phyloP scores from a whole-genome alignment of 2,797 vertebrate genomes.

The Poeciliopsis paucimaculata region DNA sequence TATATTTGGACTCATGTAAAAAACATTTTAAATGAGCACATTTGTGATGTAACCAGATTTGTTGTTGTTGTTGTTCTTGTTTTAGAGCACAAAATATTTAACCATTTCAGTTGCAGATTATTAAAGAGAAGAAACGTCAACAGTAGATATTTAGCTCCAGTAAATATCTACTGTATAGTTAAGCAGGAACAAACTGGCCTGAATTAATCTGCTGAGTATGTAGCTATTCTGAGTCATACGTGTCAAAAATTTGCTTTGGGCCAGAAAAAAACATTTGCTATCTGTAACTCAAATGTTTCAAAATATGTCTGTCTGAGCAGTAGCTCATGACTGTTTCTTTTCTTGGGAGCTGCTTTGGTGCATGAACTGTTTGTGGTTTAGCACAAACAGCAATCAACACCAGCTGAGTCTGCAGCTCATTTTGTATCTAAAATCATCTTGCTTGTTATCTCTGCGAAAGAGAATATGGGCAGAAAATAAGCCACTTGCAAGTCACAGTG shows the following conservation, averaged over 20 bases:
- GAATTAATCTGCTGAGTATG: slow-evolving; percentile 3
- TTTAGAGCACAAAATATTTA: background rate
- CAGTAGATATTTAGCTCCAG: background rate
- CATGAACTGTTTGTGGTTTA: slow-evolving; percentile 19
- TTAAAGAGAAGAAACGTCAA: background rate
- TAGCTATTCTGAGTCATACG: background rate
- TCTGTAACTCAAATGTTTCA: background rate
- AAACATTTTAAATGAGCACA: background rate
- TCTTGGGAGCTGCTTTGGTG: slow-evolving; percentile 8
- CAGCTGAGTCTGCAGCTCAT: slow-evolving; percentile 21
- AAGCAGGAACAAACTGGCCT: background rate
- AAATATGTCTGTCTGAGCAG: slow-evolving; percentile 1
- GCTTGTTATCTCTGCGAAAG: slow-evolving; percentile 21
- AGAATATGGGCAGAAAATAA: slow-evolving; percentile 13
- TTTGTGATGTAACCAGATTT: background rate
- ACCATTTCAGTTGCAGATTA: background rate
- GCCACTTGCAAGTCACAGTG: slow-evolving; percentile 3
- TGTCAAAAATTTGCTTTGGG: background rate
- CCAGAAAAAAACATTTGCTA: background rate
- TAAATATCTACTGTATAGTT: background rate
- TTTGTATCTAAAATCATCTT: slow-evolving; percentile 28
- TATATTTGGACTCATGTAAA: background rate
- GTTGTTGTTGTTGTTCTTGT: background rate
- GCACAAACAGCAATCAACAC: slow-evolving; percentile 32
- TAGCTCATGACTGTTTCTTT: slow-evolving; percentile 21